Percentiles rank a stretch among this genome's conserved stretches.
Evolutionary conservation across 2,113 vertebrate genomes (phyloP).

Genomic region (Ramphastos sulfuratus): DNA sequence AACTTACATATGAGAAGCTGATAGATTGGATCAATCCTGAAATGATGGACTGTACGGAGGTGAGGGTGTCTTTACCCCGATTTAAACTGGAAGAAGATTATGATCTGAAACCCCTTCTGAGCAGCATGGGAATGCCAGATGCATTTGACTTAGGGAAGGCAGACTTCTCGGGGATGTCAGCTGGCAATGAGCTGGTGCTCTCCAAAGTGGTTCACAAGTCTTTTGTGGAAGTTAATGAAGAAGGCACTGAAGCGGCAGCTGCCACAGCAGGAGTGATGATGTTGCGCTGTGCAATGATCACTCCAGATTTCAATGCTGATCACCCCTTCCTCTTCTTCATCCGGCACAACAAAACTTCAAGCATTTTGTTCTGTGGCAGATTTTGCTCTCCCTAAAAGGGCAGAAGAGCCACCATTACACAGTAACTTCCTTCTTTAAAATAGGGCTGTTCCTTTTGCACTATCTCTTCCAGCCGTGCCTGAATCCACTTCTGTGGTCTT

Average conservation of each 20-base stretch:
- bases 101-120: constrained; percentile 72
- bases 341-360: constrained; percentile 54
- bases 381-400: constrained; percentile 63
- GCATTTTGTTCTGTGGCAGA: constrained; percentile 76
- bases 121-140: constrained; percentile 83
- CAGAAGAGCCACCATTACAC: rapidly evolving
- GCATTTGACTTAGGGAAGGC: constrained; percentile 51
- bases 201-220: constrained; percentile 88
- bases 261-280: constrained; percentile 75
- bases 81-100: constrained; percentile 87
- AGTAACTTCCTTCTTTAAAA: neutral
- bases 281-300: constrained; percentile 12
- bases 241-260: constrained; percentile 89
- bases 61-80: constrained; percentile 78
- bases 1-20: constrained; percentile 81
- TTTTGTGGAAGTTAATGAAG: constrained; percentile 91
- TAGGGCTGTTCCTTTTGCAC: neutral
- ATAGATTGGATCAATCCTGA: constrained; percentile 77
- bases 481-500: neutral
- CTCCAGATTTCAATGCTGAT: constrained; percentile 44
- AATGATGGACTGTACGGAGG: constrained; percentile 72
- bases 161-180: constrained; percentile 85
- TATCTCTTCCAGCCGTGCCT: neutral
- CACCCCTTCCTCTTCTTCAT: constrained; percentile 84
- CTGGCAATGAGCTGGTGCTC: constrained; percentile 73